Evolutionary conservation across 1,140 invertebrate species (phyloP).

Genomic region (Drosophila aff.): DNA sequence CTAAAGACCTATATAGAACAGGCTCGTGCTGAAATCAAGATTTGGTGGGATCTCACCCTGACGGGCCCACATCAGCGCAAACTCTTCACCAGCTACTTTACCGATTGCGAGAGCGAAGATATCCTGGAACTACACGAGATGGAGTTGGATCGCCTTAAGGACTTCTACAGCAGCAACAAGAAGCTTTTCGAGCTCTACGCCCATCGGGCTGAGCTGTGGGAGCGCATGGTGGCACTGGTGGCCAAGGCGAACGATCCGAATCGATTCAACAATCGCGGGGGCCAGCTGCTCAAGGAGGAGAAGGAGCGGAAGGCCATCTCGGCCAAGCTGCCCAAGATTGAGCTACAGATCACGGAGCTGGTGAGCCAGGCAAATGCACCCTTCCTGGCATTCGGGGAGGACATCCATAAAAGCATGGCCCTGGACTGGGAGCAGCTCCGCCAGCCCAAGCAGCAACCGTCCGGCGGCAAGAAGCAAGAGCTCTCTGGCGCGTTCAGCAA

Average conservation of each 20-base stretch:
- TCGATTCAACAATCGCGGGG: slow-evolving; percentile 6
- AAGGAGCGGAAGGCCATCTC: slow-evolving; percentile 3
- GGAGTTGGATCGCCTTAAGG: slow-evolving; percentile 88
- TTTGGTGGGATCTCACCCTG: slow-evolving; percentile 1
- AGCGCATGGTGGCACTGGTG: background rate
- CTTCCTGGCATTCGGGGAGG: slow-evolving; percentile 87
- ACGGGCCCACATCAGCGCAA: background rate
- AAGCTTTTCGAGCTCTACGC: slow-evolving; percentile 88
- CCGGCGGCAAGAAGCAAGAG: slow-evolving; percentile 45
- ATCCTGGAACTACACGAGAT: slow-evolving; percentile 89
- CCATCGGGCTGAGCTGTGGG: slow-evolving; percentile 34
- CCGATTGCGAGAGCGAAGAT: slow-evolving; percentile 89
- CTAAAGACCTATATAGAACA: slow-evolving; percentile 89
- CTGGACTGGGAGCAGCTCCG: slow-evolving; percentile 86
- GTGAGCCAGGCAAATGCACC: slow-evolving; percentile 82
- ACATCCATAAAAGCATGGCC: slow-evolving; percentile 86
- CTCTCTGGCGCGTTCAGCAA: background rate
- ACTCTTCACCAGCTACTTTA: slow-evolving; percentile 83
- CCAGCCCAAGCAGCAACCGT: slow-evolving; percentile 59
- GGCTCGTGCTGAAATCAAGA: slow-evolving; percentile 84
- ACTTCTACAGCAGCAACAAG: slow-evolving; percentile 88
- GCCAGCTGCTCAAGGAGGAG: slow-evolving; percentile 4
- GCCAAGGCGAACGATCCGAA: slow-evolving; percentile 1
- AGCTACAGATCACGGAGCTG: slow-evolving; percentile 85
- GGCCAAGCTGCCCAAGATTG: background rate